These are phyloP conservation scores for Scrobipalpa costella DNA, from an alignment of 2,888 invertebrate species.

Conservation along the genomic window DNA sequence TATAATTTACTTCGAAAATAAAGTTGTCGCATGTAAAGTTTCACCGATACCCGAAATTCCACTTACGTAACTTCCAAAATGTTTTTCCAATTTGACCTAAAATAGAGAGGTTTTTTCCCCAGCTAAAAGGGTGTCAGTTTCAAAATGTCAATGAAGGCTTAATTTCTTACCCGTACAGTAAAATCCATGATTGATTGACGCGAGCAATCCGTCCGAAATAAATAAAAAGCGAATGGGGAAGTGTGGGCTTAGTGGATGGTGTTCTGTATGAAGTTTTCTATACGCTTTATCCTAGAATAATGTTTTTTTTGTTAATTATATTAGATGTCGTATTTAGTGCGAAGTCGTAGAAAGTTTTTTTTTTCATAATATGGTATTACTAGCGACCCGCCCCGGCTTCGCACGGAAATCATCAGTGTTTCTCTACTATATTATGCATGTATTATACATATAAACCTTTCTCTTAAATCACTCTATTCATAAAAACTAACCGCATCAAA, in stretches of 20 bases:
- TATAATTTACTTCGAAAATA: too few relatives aligned
- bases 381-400: too few relatives aligned
- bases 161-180: constrained; percentile 54
- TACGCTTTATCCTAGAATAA: too few relatives aligned
- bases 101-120: constrained; percentile 7
- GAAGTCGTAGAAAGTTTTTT: too few relatives aligned
- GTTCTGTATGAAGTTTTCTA: constrained; percentile 3
- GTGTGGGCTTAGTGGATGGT: background rate
- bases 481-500: too few relatives aligned
- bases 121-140: constrained; percentile 27
- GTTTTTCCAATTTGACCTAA: constrained; percentile 1
- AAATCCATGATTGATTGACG: constrained; percentile 71
- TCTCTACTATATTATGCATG: too few relatives aligned
- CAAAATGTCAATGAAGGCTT: constrained; percentile 54
- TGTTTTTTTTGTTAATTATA: too few relatives aligned
- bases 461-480: too few relatives aligned
- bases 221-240: background rate
- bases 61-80: background rate
- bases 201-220: constrained; percentile 47
- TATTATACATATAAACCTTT: too few relatives aligned
- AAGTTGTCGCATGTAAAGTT: background rate
- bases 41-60: constrained; percentile 1
- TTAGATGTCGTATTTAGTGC: too few relatives aligned
- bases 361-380: too few relatives aligned
- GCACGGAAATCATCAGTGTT: too few relatives aligned